Evolutionary conservation across 2,888 invertebrate species (phyloP), one percentile per base, ranked within the genome.

Genomic region (Neoaliturus tenellus): DNA sequence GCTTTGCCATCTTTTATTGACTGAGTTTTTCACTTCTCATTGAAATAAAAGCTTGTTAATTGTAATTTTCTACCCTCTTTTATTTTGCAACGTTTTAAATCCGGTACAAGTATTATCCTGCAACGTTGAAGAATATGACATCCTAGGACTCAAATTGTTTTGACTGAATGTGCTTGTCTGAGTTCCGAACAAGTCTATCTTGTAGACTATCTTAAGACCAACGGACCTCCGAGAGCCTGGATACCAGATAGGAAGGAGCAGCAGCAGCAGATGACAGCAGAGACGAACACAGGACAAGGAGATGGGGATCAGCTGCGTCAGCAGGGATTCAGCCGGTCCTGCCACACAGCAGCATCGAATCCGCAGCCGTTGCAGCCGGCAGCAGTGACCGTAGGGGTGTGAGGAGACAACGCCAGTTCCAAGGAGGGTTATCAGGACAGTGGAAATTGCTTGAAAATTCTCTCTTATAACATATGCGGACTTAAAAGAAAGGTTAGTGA

Each of bases 391-490:
- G 17, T 17, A 3, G 5, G 25, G 55, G 55, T 5, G 20, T 55
- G 55, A 55, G 20, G 55, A 25, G 55, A 17, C 55, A 23, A 23
- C 55, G 55, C 55, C 55, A 55, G 25, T 48, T 17, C 48, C 48
- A 17, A 17, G 25, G 55, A 55, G 25, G 12, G 8, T 6, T 20
- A 55, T 4, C 5, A n/a, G 12, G 73, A 41, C 17, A 14, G 39
- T 39, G 35, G 73, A 41, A 14, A 73, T 41, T 12, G 4, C 25
- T 35, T 73, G 1, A 73, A 39, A 41, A 44, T 73, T 23, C 23
- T 73, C 14, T 35, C 73, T 25, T 73, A 33, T 25, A 73, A 78
- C 48, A 51, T 78, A 25, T 78, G 78, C 28, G 78, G 78, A 48
- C 5, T 78, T 39, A 78, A 48, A 78, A 78, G 0, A 25, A n/a